Conservation (phyloP, 1,140 invertebrate genomes). For the Epicauta chinensis region DNA sequence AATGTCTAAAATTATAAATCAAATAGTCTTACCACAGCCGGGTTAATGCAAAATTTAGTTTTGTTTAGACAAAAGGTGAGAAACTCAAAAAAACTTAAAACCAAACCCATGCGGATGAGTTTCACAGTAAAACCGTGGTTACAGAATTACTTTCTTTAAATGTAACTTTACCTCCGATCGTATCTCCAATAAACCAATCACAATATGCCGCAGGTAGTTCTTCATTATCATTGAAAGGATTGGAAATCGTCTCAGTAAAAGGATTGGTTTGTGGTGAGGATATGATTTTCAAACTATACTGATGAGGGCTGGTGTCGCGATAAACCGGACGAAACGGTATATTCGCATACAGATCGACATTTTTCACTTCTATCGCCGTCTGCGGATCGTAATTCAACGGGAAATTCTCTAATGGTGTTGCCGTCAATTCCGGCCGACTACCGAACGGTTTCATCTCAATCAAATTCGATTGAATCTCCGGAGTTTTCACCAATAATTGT, state of each 20-base stretch:
- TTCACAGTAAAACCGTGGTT: conserved; percentile 8
- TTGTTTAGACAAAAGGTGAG: conserved; percentile 17
- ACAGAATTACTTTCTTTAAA: conserved; percentile 11
- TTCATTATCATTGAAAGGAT: conserved; percentile 17
- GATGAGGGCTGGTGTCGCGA: conserved; percentile 7
- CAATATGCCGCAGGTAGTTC: conserved; percentile 37
- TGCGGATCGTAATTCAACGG: conserved; percentile 28
- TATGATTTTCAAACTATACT: conserved; percentile 5
- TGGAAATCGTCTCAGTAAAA: conserved; percentile 17
- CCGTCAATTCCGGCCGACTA: conserved; percentile 32
- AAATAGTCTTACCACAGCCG: conserved; percentile 1
- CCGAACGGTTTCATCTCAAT: conserved; percentile 8
- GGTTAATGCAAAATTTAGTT: conserved; percentile 30
- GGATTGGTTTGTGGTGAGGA: conserved; percentile 8
- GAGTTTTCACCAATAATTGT: conserved; percentile 34
- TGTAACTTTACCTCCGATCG: conserved; percentile 37
- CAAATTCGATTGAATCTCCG: conserved; percentile 14
- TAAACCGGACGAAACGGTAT: conserved; percentile 37
- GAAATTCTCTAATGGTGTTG: conserved; percentile 33
- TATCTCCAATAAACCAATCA: conserved; percentile 36
- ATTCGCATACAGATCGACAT: conserved; percentile 35
- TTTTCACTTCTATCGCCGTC: not conserved
- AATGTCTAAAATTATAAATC: not conserved
- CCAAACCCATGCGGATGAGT: conserved; percentile 38
- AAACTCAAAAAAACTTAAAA: conserved; percentile 27